Evolutionary conservation across 1,140 invertebrate species (phyloP), one percentile per base, ranked within the genome.

Genomic region (Pseudomyrmex pallidus): DNA sequence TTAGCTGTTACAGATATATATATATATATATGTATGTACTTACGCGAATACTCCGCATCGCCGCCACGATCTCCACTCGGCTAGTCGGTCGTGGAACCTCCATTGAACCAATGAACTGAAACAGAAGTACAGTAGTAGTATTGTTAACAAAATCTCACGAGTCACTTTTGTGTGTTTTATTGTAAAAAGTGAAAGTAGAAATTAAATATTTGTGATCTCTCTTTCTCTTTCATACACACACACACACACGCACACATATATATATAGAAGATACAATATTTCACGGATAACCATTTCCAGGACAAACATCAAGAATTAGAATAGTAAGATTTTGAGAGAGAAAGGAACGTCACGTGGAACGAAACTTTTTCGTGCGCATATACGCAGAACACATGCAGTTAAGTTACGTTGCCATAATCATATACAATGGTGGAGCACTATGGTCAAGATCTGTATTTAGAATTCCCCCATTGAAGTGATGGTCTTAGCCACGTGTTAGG

Each of bases 41-140:
- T 95, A 99, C 98, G 92, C 99, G 96, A 93, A 99, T 99, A 92
- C 98, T 96, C 83, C 99, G 96, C 99, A 99, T 99, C 73, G 99
- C 99, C 70, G 98, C 98, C 61, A 99, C 98, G 92, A 99, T 99
- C 95, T 99, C 99, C 85, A 99, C 97, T 89, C 99, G 96, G 93
- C 97, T 99, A 74, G 97, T 98, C 8, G 99, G 99, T 90, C 98
- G 95, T 15, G 98, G 98, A 86, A 99, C 98, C 93, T 99, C 98
- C 96, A 99, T 96, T 57, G 98, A 98, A 82, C 99, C 99, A 93
- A 99, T 99, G 94, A 98, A 99, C 99, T 99, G 96, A 70, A 90
- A 87, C 83, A 62, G 57, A 87, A 52, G 17, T 25, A 74, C 44
- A 35, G 13, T 20, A 87, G 8, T 56, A 8, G 1, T 25, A 12